phyloP scores from a whole-genome alignment of 2,888 invertebrate species.

The Marasmarcha lunaedactyla region DNA sequence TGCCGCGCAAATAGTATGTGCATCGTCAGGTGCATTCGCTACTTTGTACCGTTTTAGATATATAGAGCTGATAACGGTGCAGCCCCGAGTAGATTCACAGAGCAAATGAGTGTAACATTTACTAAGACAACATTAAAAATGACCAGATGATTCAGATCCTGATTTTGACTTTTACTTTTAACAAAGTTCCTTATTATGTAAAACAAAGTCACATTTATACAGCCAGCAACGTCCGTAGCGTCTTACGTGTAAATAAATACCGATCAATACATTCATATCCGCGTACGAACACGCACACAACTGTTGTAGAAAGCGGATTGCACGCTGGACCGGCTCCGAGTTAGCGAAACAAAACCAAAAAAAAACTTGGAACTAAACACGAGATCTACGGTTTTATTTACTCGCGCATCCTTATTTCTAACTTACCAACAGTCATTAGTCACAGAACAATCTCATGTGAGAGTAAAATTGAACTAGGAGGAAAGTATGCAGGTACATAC shows the following conservation, averaged over 20 bases:
- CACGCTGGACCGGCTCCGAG: slow-evolving; percentile 44
- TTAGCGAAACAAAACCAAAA: slow-evolving; percentile 38
- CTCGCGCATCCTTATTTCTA: slow-evolving; percentile 9
- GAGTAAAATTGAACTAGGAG: slow-evolving; percentile 26
- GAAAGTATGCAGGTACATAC: no score
- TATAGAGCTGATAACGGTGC: slow-evolving; percentile 45
- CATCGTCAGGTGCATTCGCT: slow-evolving; percentile 26
- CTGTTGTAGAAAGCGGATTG: slow-evolving; percentile 59
- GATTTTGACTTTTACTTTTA: not conserved
- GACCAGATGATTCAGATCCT: no score
- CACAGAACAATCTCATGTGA: slow-evolving; percentile 8
- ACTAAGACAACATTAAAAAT: no score
- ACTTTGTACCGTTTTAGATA: slow-evolving; percentile 49
- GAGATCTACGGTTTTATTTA: slow-evolving; percentile 23
- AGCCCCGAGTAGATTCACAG: slow-evolving; percentile 9
- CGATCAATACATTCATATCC: slow-evolving; percentile 36
- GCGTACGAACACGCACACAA: slow-evolving; percentile 48
- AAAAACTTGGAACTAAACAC: slow-evolving; percentile 22
- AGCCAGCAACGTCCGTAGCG: not conserved
- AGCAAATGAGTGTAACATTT: no score
- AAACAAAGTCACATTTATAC: not conserved
- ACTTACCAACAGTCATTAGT: slow-evolving; percentile 6
- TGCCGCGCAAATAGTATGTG: slow-evolving; percentile 28
- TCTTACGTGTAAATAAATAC: slow-evolving; percentile 23
- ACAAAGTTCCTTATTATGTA: not conserved